These are phyloP conservation scores for Diplosoma virens DNA, from an alignment of 23 tunicate species.

Conservation along the genomic window DNA sequence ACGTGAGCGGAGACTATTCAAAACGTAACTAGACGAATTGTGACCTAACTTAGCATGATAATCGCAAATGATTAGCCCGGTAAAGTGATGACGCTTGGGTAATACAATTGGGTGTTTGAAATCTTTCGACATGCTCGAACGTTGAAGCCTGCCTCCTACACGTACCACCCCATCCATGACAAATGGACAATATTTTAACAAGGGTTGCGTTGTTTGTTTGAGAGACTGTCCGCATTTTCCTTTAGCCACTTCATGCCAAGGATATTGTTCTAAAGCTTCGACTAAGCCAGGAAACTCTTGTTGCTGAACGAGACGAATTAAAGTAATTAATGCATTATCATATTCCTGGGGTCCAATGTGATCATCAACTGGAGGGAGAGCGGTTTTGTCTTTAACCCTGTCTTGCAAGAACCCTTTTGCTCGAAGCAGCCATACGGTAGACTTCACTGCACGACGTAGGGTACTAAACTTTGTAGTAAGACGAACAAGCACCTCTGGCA, in stretches of 20 bases:
- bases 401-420: background rate
- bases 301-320: background rate
- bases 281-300: slow-evolving; percentile 15
- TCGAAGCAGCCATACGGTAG: slow-evolving; percentile 6
- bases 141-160: slow-evolving; percentile 13
- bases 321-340: slow-evolving; percentile 1
- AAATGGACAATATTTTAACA: slow-evolving; percentile 13
- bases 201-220: background rate
- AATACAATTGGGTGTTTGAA: slow-evolving; percentile 8
- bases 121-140: background rate
- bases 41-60: background rate
- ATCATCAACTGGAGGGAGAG: background rate
- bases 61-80: slow-evolving; percentile 2
- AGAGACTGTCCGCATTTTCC: background rate
- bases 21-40: background rate
- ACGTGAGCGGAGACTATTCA: background rate
- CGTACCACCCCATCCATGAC: slow-evolving; percentile 5
- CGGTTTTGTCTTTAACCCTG: background rate
- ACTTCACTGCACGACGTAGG: background rate
- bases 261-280: background rate
- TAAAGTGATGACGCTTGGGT: background rate
- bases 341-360: slow-evolving; percentile 7
- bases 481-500: background rate
- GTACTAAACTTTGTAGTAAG: background rate
- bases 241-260: slow-evolving; percentile 7